Conservation (phyloP, 1,140 invertebrate species). For the Cephus cinctus region DNA sequence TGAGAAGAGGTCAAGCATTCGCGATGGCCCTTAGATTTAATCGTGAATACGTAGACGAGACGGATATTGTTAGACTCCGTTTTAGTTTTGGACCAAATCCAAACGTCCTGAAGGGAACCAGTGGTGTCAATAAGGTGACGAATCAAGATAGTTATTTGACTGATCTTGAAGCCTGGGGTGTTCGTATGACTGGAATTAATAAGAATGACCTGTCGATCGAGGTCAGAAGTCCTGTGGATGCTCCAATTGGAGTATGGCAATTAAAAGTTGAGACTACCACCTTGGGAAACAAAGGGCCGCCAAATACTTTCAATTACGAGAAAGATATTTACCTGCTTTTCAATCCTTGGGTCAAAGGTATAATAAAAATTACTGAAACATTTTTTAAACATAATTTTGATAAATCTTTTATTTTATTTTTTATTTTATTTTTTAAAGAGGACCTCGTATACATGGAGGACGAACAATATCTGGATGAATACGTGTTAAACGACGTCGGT, state of each 20-base stretch:
- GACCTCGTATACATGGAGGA: conserved; percentile 62
- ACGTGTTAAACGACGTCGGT: conserved; percentile 66
- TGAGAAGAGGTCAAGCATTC: conserved; percentile 60
- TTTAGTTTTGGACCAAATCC: conserved; percentile 48
- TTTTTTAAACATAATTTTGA: conserved; percentile 1
- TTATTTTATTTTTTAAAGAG: conserved; percentile 37
- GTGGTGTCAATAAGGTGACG: conserved; percentile 35
- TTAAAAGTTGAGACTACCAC: conserved; percentile 45
- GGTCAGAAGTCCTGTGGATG: conserved; percentile 47
- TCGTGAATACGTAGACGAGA: conserved; percentile 40
- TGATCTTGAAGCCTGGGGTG: conserved; percentile 46
- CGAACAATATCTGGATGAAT: conserved; percentile 58
- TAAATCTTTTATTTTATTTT: not conserved
- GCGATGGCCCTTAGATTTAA: conserved; percentile 56
- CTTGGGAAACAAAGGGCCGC: conserved; percentile 22
- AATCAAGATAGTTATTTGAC: conserved; percentile 33
- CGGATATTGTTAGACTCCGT: conserved; percentile 41
- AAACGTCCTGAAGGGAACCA: conserved; percentile 41
- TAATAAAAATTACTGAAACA: not conserved
- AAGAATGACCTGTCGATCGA: conserved; percentile 40
- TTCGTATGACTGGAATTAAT: conserved; percentile 31
- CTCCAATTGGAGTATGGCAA: conserved; percentile 47
- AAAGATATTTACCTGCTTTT: conserved; percentile 72
- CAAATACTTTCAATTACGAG: conserved; percentile 35
- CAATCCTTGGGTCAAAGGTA: conserved; percentile 79